These are phyloP conservation scores for Enteromius paludinosus DNA, from an alignment of 2,797 vertebrate species.

Conservation along the genomic window DNA sequence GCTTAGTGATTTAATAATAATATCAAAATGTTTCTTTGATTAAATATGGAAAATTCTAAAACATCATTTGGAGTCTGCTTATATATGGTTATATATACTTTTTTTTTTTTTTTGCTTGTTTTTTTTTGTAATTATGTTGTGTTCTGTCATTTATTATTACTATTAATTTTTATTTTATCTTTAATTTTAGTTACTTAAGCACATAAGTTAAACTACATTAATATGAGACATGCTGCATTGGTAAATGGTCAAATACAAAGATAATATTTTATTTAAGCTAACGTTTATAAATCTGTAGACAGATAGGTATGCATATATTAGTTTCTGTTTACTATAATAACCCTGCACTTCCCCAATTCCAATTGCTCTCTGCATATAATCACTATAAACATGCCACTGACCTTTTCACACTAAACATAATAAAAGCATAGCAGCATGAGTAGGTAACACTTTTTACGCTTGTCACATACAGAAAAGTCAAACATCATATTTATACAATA, in stretches of 20 bases:
- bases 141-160: not conserved
- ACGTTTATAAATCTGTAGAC: not conserved
- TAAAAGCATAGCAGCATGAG: not conserved
- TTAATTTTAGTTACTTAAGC: not conserved
- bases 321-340: not conserved
- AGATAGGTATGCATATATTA: too few species aligned
- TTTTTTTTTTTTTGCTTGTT: too few species aligned
- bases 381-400: conserved; percentile 9
- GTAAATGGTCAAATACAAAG: not conserved
- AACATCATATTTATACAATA: not conserved
- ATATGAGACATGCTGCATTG: too few species aligned
- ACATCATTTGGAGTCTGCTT: not conserved
- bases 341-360: not conserved
- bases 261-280: not conserved
- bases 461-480: not conserved
- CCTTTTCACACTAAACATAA: conserved; percentile 17
- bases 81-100: not conserved
- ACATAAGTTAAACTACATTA: too few species aligned
- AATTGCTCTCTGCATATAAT: not conserved
- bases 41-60: not conserved
- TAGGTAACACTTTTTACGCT: not conserved
- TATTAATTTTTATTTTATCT: too few species aligned
- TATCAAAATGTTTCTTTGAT: not conserved
- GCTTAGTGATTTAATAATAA: not conserved
- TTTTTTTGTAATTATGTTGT: too few species aligned